Evolutionary conservation across 2,888 invertebrate genomes (phyloP), one percentile per base, ranked within the genome.

Genomic region (Rhodophaea formosa): DNA sequence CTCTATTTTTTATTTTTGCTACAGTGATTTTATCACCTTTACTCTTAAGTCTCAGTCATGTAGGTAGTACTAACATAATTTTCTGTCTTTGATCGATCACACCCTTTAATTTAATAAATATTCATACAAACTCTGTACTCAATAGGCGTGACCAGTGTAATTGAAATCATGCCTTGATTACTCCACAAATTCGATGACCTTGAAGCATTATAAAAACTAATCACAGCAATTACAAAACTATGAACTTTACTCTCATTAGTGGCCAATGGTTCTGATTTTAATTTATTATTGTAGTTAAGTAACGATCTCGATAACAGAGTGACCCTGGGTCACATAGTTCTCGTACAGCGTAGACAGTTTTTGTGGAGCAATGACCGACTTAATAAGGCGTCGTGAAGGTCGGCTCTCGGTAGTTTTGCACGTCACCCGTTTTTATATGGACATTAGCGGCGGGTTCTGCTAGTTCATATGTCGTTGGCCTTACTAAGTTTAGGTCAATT

Each of bases 321-420:
- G 57, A 62, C 54, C 52, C 53, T 49, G n/a, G 23, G 39, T 30
- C 14, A 47, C 30, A 35, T 16, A 51, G 16, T 39, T 35, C 35
- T 51, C 12, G 17, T 51, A 16, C 8, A 30, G 14, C 12, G 17
- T 15, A 23, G 23, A 52, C 17, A 17, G 23, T 32, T 53, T 51
- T 39, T 44, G 39, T 42, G 53, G 59, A 14, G 0, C 59, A 39
- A 45, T 58, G 54, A 58, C 56, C 53, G 53, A 43, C 15, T 58
- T 60, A 59, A 23, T 53, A 43, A 53, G 43, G 47, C 43, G 32
- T 16, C 30, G 47, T 39, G 43, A 56, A 57, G 53, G 53, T 45
- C 35, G 44, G n/a, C n/a, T 35, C 32, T 51, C 30, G 7, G 16
- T 32, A 51, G 29, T 14, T 46, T 29, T 29, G 8, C 10, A 35